phyloP scores from a whole-genome alignment of 37 sponge, comb jelly and placozoan genomes.

The Aphrocallistes beatrix region DNA sequence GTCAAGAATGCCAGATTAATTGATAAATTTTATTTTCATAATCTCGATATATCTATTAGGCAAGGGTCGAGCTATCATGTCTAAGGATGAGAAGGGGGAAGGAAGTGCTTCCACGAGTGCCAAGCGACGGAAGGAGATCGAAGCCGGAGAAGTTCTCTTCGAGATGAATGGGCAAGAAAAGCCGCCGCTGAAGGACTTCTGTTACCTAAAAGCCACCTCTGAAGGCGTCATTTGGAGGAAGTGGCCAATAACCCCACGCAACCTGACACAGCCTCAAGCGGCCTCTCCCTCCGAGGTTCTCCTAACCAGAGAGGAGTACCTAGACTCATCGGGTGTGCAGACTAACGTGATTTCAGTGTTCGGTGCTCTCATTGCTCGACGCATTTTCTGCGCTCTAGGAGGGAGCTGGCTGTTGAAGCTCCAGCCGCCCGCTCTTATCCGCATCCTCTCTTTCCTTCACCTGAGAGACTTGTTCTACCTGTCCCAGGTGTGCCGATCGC shows the following conservation, averaged over 20 bases:
- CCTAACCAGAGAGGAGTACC: slow-evolving; percentile 41
- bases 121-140: slow-evolving; percentile 20
- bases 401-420: slow-evolving; percentile 38
- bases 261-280: slow-evolving; percentile 25
- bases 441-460: slow-evolving; percentile 43
- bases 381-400: slow-evolving; percentile 7
- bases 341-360: slow-evolving; percentile 15
- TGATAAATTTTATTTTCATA: no score
- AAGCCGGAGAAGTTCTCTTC: slow-evolving; percentile 39
- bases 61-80: no score
- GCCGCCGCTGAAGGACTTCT: slow-evolving; percentile 83
- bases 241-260: slow-evolving; percentile 62
- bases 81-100: background rate
- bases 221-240: slow-evolving; percentile 71
- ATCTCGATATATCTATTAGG: no score
- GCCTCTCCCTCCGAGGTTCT: slow-evolving; percentile 40
- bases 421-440: slow-evolving; percentile 27
- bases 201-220: slow-evolving; percentile 69
- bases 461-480: slow-evolving; percentile 49
- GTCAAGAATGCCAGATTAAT: no score
- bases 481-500: slow-evolving; percentile 40
- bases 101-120: background rate
- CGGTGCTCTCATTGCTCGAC: background rate
- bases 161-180: slow-evolving; percentile 60
- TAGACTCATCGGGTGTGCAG: slow-evolving; percentile 24